Evolutionary conservation across 2,113 vertebrate species (phyloP), one percentile per base, ranked within the genome.

Genomic region (Eptesicus fuscus): DNA sequence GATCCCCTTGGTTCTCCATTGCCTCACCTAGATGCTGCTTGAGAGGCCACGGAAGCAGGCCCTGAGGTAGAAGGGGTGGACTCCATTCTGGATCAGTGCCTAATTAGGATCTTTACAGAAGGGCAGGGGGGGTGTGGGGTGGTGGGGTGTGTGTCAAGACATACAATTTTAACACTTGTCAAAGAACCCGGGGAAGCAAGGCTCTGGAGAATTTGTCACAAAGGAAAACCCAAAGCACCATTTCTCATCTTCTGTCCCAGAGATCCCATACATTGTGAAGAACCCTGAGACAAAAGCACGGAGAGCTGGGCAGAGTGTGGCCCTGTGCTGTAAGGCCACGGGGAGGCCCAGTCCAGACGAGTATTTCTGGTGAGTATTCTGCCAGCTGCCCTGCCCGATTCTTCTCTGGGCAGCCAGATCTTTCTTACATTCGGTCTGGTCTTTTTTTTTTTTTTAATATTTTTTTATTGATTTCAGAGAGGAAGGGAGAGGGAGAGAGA

Each of bases 241-340:
- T 89, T 77, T 97, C 82, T 95, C 35, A 4, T 92, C 56, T 96
- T 79, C 69, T 95, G 49, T 71, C 8, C 3, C 96, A 99, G 99
- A 99, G 94, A 99, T 98, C n/a, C 99, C 99, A 8, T 98, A 99
- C 18, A 96, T 99, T 49, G 61, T 99, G 78, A 99, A 98, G 95
- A 99, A 98, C 93, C 99, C 99, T 0, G 98, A 98, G 91, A 98
- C 97, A 83, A 99, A 99, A 93, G 98, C 98, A 14, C 99, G 99
- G 80, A 98, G 98, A 80, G 98, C 98, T 63, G 99, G 99, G 28
- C 99, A 99, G 97, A 99, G 98, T 0, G 98, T 98, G 87, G 98
- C 99, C 0, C 98, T 99, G 96, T 99, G 99, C 98, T 99, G 99
- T 8, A 98, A 99, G 7, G 99, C 99, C 69, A 85, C 85, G 0